Evolutionary conservation across 2,888 invertebrate species (phyloP), one percentile per base, ranked within the genome.

Genomic region (Antitype chi): DNA sequence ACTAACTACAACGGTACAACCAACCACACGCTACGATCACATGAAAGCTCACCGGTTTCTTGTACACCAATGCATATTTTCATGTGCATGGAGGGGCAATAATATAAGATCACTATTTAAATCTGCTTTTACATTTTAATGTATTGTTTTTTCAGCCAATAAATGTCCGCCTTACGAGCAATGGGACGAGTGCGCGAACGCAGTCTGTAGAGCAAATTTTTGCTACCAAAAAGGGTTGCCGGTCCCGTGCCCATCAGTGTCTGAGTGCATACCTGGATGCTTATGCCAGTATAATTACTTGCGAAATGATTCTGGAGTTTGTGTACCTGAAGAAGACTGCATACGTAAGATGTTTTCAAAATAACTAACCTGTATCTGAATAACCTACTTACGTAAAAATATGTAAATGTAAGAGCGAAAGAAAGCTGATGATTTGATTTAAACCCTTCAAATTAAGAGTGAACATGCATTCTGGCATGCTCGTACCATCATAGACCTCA

Each of bases 301-400:
- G 32, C 63, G 70, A 63, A 20, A 70, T 0, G 49, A 70, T 49
- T 63, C 32, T 13, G 70, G 70, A 20, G 28, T 70, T 8, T 70
- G 70, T 32, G 32, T 70, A n/a, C 63, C 63, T 49, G 49, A 64
- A 64, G 28, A 13, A 64, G 17, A 70, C 43, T 70, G 64, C 23
- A 23, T 4, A 55, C 55, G 55, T 55, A n/a, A 55, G 55, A 6
- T n/a, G n/a, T n/a, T n/a, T 55, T 55, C 6, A n/a, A n/a, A n/a
- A 55, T n/a, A n/a, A 11, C 13, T 53, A 11, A 53, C 23, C 23
- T 23, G 8, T 53, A 53, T 53, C n/a, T n/a, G 6, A 13, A 55
- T 55, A 11, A 55, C 55, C 43, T 43, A 43, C 8, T 53, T 4
- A 53, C n/a, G 23, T 55, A n/a, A 55, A 55, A n/a, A 13, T 32